Percentiles rank a stretch among this genome's conserved stretches.
Evolutionary conservation across 2,888 invertebrate species (phyloP).

Genomic region (Xiphydria camelus): DNA sequence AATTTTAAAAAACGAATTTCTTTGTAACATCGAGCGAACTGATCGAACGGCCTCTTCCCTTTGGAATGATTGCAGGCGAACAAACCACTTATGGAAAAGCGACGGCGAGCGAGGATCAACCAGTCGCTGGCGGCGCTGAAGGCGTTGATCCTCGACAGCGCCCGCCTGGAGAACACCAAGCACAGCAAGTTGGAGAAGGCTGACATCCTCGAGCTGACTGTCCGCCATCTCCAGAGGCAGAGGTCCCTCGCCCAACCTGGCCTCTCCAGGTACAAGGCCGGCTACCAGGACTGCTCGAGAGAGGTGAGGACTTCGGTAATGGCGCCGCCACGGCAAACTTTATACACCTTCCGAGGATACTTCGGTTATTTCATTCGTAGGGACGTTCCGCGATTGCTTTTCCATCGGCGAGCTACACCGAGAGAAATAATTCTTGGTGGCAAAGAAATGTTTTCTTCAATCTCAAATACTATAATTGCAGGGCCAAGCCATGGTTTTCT

Average conservation of each 20-base stretch:
- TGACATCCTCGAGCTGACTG: constrained; percentile 82
- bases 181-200: constrained; percentile 85
- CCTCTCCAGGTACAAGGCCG: constrained; percentile 68
- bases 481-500: no score
- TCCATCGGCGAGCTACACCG: no score
- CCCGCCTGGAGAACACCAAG: constrained; percentile 69
- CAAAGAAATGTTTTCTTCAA: no score
- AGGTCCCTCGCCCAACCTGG: constrained; percentile 68
- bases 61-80: constrained; percentile 68
- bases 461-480: no score
- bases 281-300: constrained; percentile 68
- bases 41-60: background rate
- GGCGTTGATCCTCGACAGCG: constrained; percentile 72
- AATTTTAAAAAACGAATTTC: no score
- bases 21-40: background rate
- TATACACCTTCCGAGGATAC: no score
- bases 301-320: constrained; percentile 65
- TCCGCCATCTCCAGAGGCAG: constrained; percentile 77
- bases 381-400: no score
- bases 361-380: no score
- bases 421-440: no score
- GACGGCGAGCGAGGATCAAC: constrained; percentile 74
- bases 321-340: no score
- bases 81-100: constrained; percentile 79
- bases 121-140: constrained; percentile 74